phyloP scores from a whole-genome alignment of 2,888 invertebrate species.

The Brachyopa scutellaris region DNA sequence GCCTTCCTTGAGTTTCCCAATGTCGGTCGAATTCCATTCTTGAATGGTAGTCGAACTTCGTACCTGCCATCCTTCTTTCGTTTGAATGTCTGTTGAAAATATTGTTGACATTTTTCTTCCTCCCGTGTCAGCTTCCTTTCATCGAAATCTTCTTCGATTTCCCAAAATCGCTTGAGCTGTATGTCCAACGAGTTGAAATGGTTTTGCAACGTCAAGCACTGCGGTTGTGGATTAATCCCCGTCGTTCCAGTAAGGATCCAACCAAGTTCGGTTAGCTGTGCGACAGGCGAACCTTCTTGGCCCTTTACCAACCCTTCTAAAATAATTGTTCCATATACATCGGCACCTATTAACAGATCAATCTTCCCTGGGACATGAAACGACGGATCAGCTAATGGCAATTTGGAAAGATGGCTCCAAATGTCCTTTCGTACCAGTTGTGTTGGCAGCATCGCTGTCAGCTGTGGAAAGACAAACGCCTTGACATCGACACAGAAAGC shows the following conservation, averaged over 20 bases:
- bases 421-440: neutral
- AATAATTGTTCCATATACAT: too few relatives aligned
- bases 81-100: neutral
- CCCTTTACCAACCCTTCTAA: too few relatives aligned
- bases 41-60: constrained; percentile 16
- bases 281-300: constrained; percentile 2
- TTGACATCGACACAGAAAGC: neutral
- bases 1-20: too few relatives aligned
- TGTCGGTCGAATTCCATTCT: too few relatives aligned
- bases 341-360: too few relatives aligned
- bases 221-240: neutral
- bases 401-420: neutral
- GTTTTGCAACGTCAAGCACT: neutral
- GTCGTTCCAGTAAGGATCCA: constrained; percentile 21
- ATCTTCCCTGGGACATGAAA: constrained; percentile 18
- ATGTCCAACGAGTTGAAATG: too few relatives aligned
- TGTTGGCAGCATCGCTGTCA: too few relatives aligned
- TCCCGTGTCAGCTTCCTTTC: too few relatives aligned
- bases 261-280: constrained; percentile 11
- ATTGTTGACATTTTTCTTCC: neutral
- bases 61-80: neutral
- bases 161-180: neutral
- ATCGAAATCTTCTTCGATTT: too few relatives aligned
- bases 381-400: too few relatives aligned
- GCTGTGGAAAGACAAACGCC: constrained; percentile 2